These are phyloP conservation scores for Nematolebias whitei DNA, from an alignment of 2,113 vertebrate species.

Conservation along the genomic window DNA sequence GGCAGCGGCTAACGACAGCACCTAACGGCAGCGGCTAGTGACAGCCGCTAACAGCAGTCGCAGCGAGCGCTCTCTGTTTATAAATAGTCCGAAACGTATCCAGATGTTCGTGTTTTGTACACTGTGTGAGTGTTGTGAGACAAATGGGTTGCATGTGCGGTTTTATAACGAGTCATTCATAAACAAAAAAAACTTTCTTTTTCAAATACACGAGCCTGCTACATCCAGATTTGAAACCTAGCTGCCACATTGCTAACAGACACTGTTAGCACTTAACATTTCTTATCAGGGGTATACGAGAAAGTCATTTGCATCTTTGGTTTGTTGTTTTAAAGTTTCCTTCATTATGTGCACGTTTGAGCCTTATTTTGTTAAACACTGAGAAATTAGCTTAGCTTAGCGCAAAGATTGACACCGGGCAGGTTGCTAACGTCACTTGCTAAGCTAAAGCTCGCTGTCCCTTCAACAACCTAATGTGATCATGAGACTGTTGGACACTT, in stretches of 20 bases:
- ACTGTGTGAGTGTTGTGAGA: conserved; percentile 43
- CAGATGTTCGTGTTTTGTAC: conserved; percentile 55
- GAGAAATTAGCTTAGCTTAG: too few relatives aligned
- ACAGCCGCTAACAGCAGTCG: conserved; percentile 3
- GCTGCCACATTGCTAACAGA: conserved; percentile 7
- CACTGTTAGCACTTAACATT: not conserved
- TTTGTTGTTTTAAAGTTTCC: not conserved
- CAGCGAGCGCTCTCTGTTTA: conserved; percentile 44
- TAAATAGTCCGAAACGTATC: conserved; percentile 52
- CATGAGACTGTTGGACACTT: too few relatives aligned
- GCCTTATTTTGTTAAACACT: not conserved
- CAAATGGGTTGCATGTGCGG: conserved; percentile 58
- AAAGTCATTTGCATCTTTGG: not conserved
- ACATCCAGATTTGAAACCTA: conserved; percentile 7
- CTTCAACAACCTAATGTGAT: too few relatives aligned
- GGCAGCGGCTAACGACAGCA: too few relatives aligned
- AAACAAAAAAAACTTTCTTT: conserved; percentile 24
- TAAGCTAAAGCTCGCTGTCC: too few relatives aligned
- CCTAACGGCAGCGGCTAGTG: too few relatives aligned
- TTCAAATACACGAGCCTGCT: conserved; percentile 18
- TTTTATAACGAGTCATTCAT: conserved; percentile 33
- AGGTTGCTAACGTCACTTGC: too few relatives aligned
- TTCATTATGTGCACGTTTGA: conserved; percentile 25
- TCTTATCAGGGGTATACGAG: conserved; percentile 12
- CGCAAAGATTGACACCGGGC: too few relatives aligned